Base-by-base conservation (phyloP, 2,888 invertebrate genomes). In the Dolomedes plantarius region DNA sequence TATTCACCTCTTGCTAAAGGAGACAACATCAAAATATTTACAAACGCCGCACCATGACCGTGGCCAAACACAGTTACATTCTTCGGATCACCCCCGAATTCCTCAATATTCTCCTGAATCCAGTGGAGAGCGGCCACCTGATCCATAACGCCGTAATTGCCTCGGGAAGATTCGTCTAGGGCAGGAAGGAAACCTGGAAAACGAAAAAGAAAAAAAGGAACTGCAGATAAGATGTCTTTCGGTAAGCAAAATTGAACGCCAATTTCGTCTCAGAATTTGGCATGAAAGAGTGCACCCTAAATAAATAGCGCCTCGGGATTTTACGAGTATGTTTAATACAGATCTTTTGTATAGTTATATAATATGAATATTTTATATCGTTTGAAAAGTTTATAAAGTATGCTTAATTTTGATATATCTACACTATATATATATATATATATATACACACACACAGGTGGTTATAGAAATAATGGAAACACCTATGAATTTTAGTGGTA, bases 71-170 rank as follows among this genome's bases (percentile, higher is more conserved):
- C 88, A n/a, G 93, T 93, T 36, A 93, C 91, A 23, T 91, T 89
- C 71, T 90, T 89, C 0, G 91, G 90, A 89, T 93, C 92, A 1
- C 99, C 99, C 78, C 98, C 98, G 91, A 99, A 99, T 88, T 96
- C 94, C 9, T 94, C 96, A 86, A 99, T 96, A 92, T 98, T 98
- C 91, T 97, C 97, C 90, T 97, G 96, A 85, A 99, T 95, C 98
- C 98, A 99, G 90, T 98, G 97, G 72, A 99, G 93, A 0, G 98
- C 98, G 0, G 98, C 98, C 91, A 98, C 96, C 92, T 98, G 97
- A 93, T 98, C 99, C 95, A 98, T 97, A 88, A 99, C 94, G 0
- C 98, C 99, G 91, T 98, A 98, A 94, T 99, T 99, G 62, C 89
- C 89, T 64, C 89, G 75, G 36, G 89, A 87, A 67, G 88, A 87